A percentile compares a stretch with the other conserved stretches of the same genome.
phyloP scores from a whole-genome alignment of 2,113 vertebrate genomes.

The Grammomys surdaster region DNA sequence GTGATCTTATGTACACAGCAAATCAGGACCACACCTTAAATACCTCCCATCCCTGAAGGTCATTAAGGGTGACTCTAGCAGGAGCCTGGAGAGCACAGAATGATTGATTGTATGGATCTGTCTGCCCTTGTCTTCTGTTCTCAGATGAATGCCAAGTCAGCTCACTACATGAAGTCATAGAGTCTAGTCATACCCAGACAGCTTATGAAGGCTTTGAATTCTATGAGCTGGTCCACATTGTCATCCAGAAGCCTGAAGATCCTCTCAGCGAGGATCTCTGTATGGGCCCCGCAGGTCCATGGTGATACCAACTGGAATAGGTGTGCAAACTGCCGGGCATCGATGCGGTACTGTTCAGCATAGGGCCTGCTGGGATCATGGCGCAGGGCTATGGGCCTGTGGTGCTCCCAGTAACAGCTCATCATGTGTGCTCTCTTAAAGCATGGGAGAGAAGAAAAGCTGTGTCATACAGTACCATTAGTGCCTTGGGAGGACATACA shows the following conservation, averaged over 20 bases:
- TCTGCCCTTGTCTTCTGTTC: neutral
- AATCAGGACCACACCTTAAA: neutral
- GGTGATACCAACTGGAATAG: conserved; percentile 92
- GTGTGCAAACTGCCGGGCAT: conserved; percentile 91
- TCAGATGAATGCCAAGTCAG: neutral
- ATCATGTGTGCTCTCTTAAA: conserved; percentile 94
- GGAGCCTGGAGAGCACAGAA: neutral
- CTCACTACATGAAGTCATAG: neutral
- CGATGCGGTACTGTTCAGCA: conserved; percentile 93
- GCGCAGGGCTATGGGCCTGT: conserved; percentile 71
- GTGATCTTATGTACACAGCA: neutral
- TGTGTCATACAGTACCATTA: neutral
- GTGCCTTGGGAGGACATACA: too few species aligned
- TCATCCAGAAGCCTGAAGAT: conserved; percentile 94
- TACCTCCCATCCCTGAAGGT: neutral
- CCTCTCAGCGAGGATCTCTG: conserved; percentile 90
- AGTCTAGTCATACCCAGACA: conserved; percentile 89
- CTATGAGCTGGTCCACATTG: conserved; percentile 89
- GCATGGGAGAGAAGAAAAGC: neutral
- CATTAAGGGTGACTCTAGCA: neutral
- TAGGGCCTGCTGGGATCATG: conserved; percentile 90
- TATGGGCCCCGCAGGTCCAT: conserved; percentile 92
- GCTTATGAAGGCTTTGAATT: conserved; percentile 91
- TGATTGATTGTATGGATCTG: accelerated
- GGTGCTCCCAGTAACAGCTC: conserved; percentile 94